phyloP scores from a whole-genome alignment of 2,888 invertebrate genomes.

The Candidula unifasciata region DNA sequence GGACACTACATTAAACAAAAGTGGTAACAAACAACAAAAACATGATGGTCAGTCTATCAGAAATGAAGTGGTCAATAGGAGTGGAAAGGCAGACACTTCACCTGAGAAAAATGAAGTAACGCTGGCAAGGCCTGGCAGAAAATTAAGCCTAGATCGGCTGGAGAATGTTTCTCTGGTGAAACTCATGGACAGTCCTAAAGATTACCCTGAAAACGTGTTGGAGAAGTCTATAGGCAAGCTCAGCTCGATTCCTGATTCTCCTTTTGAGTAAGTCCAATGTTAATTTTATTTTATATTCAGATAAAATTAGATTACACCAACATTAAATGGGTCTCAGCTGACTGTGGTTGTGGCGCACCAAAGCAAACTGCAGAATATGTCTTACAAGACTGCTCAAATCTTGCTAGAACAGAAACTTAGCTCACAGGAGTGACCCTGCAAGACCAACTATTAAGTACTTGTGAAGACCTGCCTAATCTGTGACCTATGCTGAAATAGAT shows the following conservation, averaged over 20 bases:
- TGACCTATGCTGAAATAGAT: no score
- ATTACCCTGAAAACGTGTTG: slow-evolving; percentile 11
- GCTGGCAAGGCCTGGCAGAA: not conserved
- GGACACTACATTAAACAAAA: not conserved
- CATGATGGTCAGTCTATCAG: slow-evolving; percentile 20
- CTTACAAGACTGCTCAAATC: no score
- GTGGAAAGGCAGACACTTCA: slow-evolving; percentile 26
- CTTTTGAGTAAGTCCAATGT: slow-evolving; percentile 42
- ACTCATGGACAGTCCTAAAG: slow-evolving; percentile 21
- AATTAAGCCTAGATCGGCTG: slow-evolving; percentile 19
- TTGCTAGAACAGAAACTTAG: no score
- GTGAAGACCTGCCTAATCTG: no score
- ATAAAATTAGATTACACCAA: no score
- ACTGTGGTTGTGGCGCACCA: no score
- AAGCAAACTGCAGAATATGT: no score
- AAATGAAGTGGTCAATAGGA: not conserved
- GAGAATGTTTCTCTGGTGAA: not conserved
- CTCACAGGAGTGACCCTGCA: no score
- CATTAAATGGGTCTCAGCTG: no score
- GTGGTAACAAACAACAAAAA: not conserved
- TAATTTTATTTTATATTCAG: no score
- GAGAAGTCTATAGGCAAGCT: slow-evolving; percentile 27
- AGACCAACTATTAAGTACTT: no score
- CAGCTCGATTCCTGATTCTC: slow-evolving; percentile 25
- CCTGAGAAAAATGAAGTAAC: slow-evolving; percentile 28